phyloP scores from a whole-genome alignment of 2,888 invertebrate species.

The Polyploca ridens region DNA sequence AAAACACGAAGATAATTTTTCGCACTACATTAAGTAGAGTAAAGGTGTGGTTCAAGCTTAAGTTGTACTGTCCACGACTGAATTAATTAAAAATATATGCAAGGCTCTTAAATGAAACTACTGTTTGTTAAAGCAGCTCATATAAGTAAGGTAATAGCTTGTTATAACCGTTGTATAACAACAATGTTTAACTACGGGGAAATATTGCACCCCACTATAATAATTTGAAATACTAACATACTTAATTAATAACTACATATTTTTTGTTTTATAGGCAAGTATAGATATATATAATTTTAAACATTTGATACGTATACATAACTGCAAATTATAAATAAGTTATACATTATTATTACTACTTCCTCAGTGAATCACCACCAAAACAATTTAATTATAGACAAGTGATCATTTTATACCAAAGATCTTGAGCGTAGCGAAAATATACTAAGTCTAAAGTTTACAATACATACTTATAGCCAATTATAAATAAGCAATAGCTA shows the following conservation, averaged over 20 bases:
- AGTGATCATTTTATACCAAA: no score
- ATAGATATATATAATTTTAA: no score
- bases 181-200: background rate
- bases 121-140: background rate
- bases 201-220: background rate
- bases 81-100: background rate
- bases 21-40: background rate
- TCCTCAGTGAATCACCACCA: no score
- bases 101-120: conserved; percentile 6
- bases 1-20: no score
- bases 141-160: background rate
- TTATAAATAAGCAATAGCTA: no score
- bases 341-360: no score
- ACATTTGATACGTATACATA: no score
- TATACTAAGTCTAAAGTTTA: no score
- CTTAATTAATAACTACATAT: background rate
- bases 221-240: background rate
- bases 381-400: no score
- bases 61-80: background rate
- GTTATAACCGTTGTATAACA: background rate
- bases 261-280: background rate
- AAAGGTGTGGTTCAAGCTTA: background rate
- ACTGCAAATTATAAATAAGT: no score
- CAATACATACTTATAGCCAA: no score
- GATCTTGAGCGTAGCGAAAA: no score